Evolutionary conservation across 2,888 invertebrate genomes (phyloP), one percentile per base, ranked within the genome.

Genomic region (Candidula unifasciata): DNA sequence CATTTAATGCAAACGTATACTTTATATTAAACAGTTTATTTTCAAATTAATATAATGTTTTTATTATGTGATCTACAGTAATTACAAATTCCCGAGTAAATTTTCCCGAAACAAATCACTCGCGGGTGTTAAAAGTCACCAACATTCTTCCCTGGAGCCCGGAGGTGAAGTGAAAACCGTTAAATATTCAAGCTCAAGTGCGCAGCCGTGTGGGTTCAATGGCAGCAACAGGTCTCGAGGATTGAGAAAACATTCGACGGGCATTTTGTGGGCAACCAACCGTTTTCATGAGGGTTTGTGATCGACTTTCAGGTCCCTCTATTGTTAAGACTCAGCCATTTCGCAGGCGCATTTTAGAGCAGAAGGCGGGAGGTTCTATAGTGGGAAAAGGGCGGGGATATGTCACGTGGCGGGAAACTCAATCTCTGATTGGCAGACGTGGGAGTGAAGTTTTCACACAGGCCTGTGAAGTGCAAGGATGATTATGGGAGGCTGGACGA

Each of bases 391-490:
- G 79, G 79, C 79, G 79, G 79, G n/a, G 64, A 60, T 30, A 18
- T 18, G 18, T 79, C 79, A 79, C 79, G 79, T 79, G 79, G 21
- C 44, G 35, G 33, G 68, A 66, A 66, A 79, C 52, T 68, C 44
- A 44, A 79, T 64, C 79, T 27, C 18, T 79, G 79, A 79, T 68
- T 79, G 79, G 79, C 79, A 79, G 79, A 52, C 64, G 44, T 21
- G 66, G 27, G 35, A 68, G 52, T 68, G 30, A 68, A 52, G 79
- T 30, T 60, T 64, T 77, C 64, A 2, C 35, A 35, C 64, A 21
- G 77, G 13, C 13, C 6, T 44, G 6, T 44, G 44, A 10, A 1
- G 44, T 44, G 44, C 44, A 44, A 10, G 44, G 44, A 44, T 6
- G 44, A 13, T 10, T 10, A 44, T 44, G 6, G 44, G 13, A 44